These are phyloP conservation scores for Ailuropoda melanoleuca DNA, from an alignment of 2,113 vertebrate species.

Conservation along the genomic window DNA sequence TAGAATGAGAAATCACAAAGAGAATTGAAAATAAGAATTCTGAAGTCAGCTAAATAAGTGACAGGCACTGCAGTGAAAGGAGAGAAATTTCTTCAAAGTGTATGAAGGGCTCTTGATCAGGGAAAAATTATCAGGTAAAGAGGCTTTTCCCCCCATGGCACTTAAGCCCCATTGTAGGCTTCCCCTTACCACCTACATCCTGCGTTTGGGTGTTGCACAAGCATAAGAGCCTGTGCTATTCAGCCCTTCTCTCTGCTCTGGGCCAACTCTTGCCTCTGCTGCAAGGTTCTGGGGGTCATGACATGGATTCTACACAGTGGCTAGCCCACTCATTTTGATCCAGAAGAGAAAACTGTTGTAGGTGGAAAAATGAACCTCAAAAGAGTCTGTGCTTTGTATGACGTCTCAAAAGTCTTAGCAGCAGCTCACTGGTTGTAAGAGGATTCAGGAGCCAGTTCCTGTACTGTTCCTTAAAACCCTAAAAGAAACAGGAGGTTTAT, in stretches of 20 bases:
- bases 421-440: background rate
- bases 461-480: background rate
- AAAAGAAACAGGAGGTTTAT: background rate
- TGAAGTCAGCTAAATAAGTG: background rate
- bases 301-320: fast-evolving
- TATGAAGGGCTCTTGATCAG: background rate
- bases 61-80: background rate
- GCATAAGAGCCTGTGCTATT: fast-evolving
- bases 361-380: background rate
- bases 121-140: background rate
- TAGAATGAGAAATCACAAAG: background rate
- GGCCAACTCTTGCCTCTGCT: background rate
- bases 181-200: no score
- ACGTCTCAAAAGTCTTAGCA: background rate
- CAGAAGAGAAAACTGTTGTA: background rate
- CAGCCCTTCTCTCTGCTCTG: background rate
- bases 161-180: background rate
- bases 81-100: background rate
- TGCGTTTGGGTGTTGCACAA: background rate
- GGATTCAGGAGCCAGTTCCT: background rate
- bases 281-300: background rate
- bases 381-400: background rate
- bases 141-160: background rate
- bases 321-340: background rate
- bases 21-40: background rate